phyloP scores from a whole-genome alignment of 2,797 vertebrate species.

The Chromobotia macracanthus region DNA sequence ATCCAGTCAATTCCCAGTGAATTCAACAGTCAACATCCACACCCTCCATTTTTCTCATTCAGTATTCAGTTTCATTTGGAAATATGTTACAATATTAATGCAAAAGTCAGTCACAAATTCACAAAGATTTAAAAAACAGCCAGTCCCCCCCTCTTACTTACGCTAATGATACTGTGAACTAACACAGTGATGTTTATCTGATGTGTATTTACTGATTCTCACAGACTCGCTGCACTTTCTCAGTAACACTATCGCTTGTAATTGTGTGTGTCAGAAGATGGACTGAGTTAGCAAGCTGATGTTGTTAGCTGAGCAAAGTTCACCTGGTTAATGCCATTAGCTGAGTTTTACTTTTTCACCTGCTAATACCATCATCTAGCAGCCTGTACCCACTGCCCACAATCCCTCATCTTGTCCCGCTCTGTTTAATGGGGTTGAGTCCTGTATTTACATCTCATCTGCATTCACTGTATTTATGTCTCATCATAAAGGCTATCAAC shows the following conservation, averaged over 20 bases:
- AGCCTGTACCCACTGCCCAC: background rate
- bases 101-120: no score
- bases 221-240: background rate
- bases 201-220: no score
- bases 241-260: background rate
- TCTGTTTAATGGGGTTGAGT: constrained; percentile 21
- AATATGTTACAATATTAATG: no score
- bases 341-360: constrained; percentile 36
- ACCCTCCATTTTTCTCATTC: no score
- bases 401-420: constrained; percentile 8
- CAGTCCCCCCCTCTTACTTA: no score
- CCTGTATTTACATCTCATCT: constrained; percentile 2
- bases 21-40: no score
- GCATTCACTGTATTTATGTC: background rate
- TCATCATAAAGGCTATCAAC: background rate
- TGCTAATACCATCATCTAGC: constrained; percentile 19
- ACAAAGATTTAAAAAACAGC: no score
- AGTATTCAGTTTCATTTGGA: no score
- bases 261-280: background rate
- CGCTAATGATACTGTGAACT: no score
- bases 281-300: constrained; percentile 38
- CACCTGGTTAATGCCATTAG: constrained; percentile 46
- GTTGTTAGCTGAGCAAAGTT: constrained; percentile 40
- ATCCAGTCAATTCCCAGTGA: no score
- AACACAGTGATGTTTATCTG: no score